Conservation (phyloP, 2,113 vertebrate species). For the Pterocles orientalis region DNA sequence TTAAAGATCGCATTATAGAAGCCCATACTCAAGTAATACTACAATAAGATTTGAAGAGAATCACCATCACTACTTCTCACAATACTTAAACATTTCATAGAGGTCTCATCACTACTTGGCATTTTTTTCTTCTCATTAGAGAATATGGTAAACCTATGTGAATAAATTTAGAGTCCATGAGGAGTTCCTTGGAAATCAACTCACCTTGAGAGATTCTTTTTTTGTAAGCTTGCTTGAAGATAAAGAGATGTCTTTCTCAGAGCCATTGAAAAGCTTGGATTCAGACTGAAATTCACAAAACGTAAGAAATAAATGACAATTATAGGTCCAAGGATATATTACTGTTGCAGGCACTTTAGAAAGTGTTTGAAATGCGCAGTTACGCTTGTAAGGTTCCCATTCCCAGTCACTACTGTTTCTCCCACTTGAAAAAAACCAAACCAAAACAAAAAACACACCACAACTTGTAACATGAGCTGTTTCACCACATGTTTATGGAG, state of each 20-base stretch:
- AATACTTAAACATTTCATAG: neutral
- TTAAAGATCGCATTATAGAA: neutral
- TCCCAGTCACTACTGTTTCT: neutral
- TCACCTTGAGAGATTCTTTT: conserved; percentile 99
- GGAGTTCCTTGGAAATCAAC: neutral
- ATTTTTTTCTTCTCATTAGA: neutral
- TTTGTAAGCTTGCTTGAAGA: conserved; percentile 96
- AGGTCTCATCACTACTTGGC: neutral
- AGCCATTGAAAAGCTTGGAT: conserved; percentile 98
- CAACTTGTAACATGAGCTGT: neutral
- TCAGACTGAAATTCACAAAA: conserved; percentile 86
- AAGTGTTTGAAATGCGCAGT: neutral
- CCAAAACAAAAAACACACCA: neutral
- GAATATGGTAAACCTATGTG: neutral
- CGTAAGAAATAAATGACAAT: neutral
- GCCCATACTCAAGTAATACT: neutral
- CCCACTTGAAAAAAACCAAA: neutral
- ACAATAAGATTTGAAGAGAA: neutral
- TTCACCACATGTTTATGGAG: neutral
- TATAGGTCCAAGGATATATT: neutral
- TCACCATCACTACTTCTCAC: neutral
- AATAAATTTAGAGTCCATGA: neutral
- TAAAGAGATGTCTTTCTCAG: conserved; percentile 90
- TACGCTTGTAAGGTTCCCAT: neutral
- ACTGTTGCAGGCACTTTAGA: neutral